Base-by-base conservation (phyloP, 2,113 vertebrate genomes). In the Rhodinocichla rosea region DNA sequence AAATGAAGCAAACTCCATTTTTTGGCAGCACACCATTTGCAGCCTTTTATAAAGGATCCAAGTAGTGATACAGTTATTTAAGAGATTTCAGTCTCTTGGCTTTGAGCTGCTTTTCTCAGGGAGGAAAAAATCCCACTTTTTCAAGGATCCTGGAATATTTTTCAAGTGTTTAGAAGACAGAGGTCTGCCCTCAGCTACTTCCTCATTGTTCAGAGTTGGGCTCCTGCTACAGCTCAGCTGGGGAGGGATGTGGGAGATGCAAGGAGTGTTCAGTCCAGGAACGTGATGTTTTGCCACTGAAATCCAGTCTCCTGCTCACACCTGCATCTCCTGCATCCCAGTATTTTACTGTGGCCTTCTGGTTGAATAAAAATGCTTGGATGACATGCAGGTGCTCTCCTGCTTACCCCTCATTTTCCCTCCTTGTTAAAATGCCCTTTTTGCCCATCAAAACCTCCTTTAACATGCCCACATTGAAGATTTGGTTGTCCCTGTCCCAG, bases 391-490 rank as follows among this genome's bases (percentile, higher is more conserved):
- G 55, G 21, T 35, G 40, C 47, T 30, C 35, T 83, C 68, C 60
- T 64, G 68, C 89, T 69, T 22, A 71, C 59, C 24, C 42, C 67
- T 73, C 6, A 37, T 79, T 76, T 44, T 60, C 69, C 7, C 62
- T 44, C 92, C 79, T 64, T 19, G 8, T 26, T 71, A 28, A 83
- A 50, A 67, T 2, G 17, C 39, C 70, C 18, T 62, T 89, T 56
- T 39, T 39, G 17, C 33, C 10, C 11, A 53, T 6, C 60, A 11
- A 13, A 40, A 49, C 15, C 70, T 24, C 70, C 28, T 44, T 22
- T 12, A 70, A 64, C 3, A 19, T 0, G 1, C n/a, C 40, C 22
- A 5, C 15, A 11, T 3, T 1, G 10, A 55, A 69, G 80, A 11
- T 50, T 62, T 71, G 80, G 85, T 56, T 16, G 73, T 82, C 47